Base-by-base conservation (phyloP, 37 sponge, comb jelly and placozoan genomes). In the Mnemiopsis leidyi region DNA sequence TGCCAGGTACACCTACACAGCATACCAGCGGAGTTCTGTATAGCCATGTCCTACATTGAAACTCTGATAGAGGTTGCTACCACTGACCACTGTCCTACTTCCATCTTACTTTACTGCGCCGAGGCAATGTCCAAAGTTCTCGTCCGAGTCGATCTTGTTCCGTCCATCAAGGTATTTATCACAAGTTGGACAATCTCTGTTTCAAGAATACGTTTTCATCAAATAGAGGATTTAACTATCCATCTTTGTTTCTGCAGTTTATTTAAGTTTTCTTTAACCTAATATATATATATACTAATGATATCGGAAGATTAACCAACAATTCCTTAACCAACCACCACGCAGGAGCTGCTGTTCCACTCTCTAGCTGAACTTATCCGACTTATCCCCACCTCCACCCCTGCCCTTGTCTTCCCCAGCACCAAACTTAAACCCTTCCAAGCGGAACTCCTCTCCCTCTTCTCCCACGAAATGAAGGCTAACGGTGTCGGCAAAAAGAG, bases 21-120 rank as follows among this genome's bases (percentile, higher is more conserved):
- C 36, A 33, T 97, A 0, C 96, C 97, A 0, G 76, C 94, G 1
- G 94, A 94, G 32, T 83, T 98, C 83, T 95, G 95, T 24, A 93
- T 98, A 38, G 93, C 93, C 16, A 95, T 97, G 32, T 82, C 95
- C 37, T 95, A 95, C 93, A 68, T 93, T 18, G 83, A 94, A 83
- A 36, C 24, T 33, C 93, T 93, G 23, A 38, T 71, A 69, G 76
- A 93, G 18, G n/a, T 38, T 1, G 68, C 48, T 9, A 69, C 82
- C 76, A 32, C 40, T 1, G 73, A 76, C 34, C 69, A 29, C 76
- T 37, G 33, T 23, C 40, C 32, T 31, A 69, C 93, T 3, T 26
- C 68, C 9, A 35, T 69, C 31, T 76, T 93, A 7, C 30, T 71
- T 75, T 28, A 76, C 73, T 93, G 93, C 23, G 93, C 76, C 1